Conservation (phyloP, 2,113 vertebrate species). For the Lucifuga dentata region DNA sequence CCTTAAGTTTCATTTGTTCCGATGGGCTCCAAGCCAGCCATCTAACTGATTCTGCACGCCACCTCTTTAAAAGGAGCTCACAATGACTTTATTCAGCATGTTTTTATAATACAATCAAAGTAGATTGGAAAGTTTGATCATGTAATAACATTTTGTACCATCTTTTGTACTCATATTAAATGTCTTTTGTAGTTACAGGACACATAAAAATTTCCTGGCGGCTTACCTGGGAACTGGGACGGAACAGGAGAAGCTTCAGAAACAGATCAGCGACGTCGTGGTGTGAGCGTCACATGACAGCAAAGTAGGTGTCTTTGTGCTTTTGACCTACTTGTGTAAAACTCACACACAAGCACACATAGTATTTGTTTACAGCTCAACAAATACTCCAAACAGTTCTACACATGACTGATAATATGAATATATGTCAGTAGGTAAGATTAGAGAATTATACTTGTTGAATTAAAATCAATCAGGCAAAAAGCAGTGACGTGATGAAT, state of each 20-base stretch:
- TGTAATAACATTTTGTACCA: slow-evolving; percentile 4
- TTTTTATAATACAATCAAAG: too few species aligned
- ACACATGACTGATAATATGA: too few species aligned
- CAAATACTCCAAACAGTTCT: too few species aligned
- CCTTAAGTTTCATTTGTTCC: not conserved
- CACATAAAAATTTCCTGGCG: slow-evolving; percentile 78
- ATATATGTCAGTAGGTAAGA: too few species aligned
- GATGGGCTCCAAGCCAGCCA: not conserved
- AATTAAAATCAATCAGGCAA: too few species aligned
- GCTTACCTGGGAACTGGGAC: slow-evolving; percentile 73
- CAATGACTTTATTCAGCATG: too few species aligned
- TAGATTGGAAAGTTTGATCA: not conserved
- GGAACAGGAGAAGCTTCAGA: slow-evolving; percentile 80
- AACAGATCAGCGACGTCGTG: slow-evolving; percentile 44
- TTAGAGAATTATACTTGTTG: too few species aligned
- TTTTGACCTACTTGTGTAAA: slow-evolving; percentile 14
- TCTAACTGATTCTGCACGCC: not conserved
- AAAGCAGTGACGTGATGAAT: too few species aligned
- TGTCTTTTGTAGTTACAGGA: slow-evolving; percentile 76
- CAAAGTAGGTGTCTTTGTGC: slow-evolving; percentile 38
- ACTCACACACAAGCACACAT: not conserved
- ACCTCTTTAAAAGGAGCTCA: too few species aligned
- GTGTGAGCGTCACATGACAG: slow-evolving; percentile 59
- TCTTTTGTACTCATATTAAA: slow-evolving; percentile 20
- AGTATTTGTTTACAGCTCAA: too few species aligned